Evolutionary conservation across 2,888 invertebrate genomes (phyloP), one percentile per base, ranked within the genome.

Genomic region (Rhorus exstirpatorius): DNA sequence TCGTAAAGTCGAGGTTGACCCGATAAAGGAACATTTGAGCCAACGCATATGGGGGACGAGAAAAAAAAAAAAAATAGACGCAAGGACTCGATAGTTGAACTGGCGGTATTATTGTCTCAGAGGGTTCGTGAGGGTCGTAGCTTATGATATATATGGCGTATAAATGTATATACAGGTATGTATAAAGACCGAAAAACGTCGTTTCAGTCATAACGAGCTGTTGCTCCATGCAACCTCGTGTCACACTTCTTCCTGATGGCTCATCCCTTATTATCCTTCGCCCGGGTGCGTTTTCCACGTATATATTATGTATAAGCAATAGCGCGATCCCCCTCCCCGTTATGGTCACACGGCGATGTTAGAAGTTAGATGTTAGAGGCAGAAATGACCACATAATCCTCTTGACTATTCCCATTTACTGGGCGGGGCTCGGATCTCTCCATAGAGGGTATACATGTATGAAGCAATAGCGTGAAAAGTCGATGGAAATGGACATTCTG

Each of bases 1-100:
- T 78, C 78, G 77, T 78, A 78, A 81, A 78, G 58, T 74, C n/a
- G n/a, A 74, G 46, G 77, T 61, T 81, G 77, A 77, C 77, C 72
- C 77, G 61, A 81, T 77, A 67, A 61, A 70, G 38, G 21, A 78
- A 58, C 55, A 68, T 81, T 74, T 58, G 31, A 14, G 26, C 19
- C 38, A 12, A 19, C 53, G 19, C 41, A 38, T 21, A 21, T 12
- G 6, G n/a, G 21, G 17, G 67, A 63, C 53, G 61, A 61, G 58
- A 14, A 60, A 6, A 10, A 21, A 17, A 0, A 61, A 19, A 53
- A 19, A 41, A 74, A 51, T n/a, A n/a, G n/a, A n/a, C n/a, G n/a
- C n/a, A n/a, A n/a, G 67, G 49, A 17, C 19, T n/a, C 31, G 35
- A 67, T 35, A 21, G 67, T 51, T 67, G 35, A 26, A 67, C n/a